A percentile compares a stretch with the other conserved stretches of the same genome.
phyloP scores from a whole-genome alignment of 2,797 vertebrate species.

The Alfaro cultratus region DNA sequence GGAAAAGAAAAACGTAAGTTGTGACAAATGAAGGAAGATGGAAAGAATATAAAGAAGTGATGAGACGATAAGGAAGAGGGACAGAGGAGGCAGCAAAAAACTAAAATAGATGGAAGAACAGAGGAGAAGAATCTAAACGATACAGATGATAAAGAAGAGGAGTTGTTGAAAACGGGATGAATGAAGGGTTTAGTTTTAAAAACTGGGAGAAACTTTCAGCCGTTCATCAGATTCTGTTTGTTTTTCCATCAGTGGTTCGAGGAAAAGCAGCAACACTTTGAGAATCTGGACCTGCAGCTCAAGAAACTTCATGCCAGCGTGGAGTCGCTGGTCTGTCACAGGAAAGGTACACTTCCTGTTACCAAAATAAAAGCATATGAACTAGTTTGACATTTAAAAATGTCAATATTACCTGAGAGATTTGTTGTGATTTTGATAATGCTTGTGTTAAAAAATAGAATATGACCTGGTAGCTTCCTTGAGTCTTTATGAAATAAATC shows the following conservation, averaged over 20 bases:
- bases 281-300: conserved; percentile 95
- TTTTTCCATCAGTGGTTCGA: conserved; percentile 90
- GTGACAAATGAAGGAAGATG: neutral
- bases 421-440: no score
- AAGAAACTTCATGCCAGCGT: conserved; percentile 93
- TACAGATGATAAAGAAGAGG: neutral
- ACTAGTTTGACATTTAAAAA: neutral
- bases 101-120: neutral
- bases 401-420: no score
- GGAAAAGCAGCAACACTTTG: conserved; percentile 98
- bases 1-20: neutral
- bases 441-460: no score
- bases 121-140: neutral
- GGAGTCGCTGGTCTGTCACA: conserved; percentile 93
- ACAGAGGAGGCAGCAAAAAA: neutral
- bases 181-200: neutral
- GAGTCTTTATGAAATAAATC: no score
- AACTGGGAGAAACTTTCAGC: neutral
- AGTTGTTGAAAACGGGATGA: neutral
- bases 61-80: neutral
- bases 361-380: neutral
- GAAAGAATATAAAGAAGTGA: neutral
- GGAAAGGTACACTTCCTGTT: conserved; percentile 85
- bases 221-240: neutral
- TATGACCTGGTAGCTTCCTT: no score